phyloP scores from a whole-genome alignment of 64 coral and sea anemone species.

The Dendrophyllia cribrosa region DNA sequence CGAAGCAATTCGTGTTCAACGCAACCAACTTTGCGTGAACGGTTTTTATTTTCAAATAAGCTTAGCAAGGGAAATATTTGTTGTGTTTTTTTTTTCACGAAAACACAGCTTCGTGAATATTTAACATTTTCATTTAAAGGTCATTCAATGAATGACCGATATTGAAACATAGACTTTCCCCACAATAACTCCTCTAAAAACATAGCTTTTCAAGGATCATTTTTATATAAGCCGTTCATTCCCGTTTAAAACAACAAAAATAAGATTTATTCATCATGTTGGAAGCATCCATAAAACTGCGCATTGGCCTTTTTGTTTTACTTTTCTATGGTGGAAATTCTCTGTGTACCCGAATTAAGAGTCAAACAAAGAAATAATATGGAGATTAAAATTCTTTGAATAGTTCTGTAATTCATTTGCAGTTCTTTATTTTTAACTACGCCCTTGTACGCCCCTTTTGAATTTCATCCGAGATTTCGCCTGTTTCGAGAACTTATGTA shows the following conservation, averaged over 20 bases:
- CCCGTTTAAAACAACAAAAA: too few relatives aligned
- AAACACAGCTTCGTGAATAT: slow-evolving; percentile 9
- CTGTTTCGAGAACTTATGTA: too few relatives aligned
- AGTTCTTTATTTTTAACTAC: too few relatives aligned
- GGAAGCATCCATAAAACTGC: neutral
- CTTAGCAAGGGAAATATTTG: neutral
- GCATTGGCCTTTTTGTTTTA: neutral
- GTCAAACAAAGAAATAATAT: too few relatives aligned
- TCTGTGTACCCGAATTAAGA: too few relatives aligned
- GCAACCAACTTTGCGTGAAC: neutral
- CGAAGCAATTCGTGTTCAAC: too few relatives aligned
- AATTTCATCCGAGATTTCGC: too few relatives aligned
- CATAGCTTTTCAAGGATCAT: neutral
- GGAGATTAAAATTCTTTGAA: neutral
- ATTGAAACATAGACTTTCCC: neutral
- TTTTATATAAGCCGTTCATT: too few relatives aligned
- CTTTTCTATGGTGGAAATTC: neutral
- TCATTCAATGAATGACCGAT: neutral
- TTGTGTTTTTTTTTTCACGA: neutral
- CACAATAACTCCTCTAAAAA: neutral
- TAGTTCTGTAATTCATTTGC: too few relatives aligned
- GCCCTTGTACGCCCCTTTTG: too few relatives aligned
- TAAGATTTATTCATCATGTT: too few relatives aligned
- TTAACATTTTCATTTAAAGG: neutral
- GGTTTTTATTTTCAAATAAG: neutral